Conservation (phyloP, 2,797 vertebrate genomes). For the Gymnoscopelus microlampas region DNA sequence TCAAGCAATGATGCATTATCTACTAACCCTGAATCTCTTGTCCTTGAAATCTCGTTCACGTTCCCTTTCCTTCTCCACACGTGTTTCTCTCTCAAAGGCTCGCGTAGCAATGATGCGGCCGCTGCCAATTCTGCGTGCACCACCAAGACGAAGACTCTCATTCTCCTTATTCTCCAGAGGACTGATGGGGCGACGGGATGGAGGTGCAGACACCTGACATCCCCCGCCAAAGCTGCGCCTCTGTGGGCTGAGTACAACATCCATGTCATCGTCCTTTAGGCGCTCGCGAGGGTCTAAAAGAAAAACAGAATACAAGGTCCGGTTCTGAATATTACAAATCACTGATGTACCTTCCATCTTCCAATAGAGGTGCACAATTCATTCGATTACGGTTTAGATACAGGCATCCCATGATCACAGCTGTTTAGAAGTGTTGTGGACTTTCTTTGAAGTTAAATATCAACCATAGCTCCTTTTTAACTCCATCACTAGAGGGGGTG, state of each 20-base stretch:
- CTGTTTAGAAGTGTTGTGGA: too few species aligned
- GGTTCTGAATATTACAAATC: background rate
- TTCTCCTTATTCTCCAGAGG: constrained; percentile 94
- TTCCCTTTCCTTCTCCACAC: constrained; percentile 90
- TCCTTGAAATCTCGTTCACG: constrained; percentile 95
- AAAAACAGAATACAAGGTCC: background rate
- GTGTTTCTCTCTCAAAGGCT: constrained; percentile 91
- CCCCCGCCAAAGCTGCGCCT: constrained; percentile 96
- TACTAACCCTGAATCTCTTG: constrained; percentile 94
- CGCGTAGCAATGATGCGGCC: constrained; percentile 93
- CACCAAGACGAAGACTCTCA: constrained; percentile 88
- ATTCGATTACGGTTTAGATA: too few species aligned
- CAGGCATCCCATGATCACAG: too few species aligned
- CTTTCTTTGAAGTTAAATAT: too few species aligned
- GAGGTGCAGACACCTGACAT: constrained; percentile 86
- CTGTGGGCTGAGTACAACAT: constrained; percentile 95
- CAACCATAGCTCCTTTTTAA: too few species aligned
- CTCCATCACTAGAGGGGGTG: too few species aligned
- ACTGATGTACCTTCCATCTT: background rate
- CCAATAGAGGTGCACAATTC: too few species aligned
- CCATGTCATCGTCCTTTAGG: constrained; percentile 96
- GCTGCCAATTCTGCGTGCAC: constrained; percentile 92
- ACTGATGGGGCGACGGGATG: constrained; percentile 86
- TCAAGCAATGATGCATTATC: constrained; percentile 4
- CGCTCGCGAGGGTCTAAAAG: constrained; percentile 92